Evolutionary conservation across 2,797 vertebrate genomes (phyloP).

Genomic region (Eospalax fontanierii): DNA sequence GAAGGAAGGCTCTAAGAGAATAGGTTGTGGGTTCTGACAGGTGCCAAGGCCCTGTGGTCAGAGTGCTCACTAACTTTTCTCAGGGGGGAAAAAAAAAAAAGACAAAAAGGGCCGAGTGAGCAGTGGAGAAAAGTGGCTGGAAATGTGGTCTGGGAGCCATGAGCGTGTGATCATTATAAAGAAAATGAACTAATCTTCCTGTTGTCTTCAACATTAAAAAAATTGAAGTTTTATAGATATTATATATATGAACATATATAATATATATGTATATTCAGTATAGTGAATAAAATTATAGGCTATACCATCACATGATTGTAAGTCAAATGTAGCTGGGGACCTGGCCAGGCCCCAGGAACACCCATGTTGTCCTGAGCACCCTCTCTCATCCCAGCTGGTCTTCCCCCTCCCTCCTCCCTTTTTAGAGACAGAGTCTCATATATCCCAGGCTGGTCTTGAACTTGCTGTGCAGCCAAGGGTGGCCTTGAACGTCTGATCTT

Average conservation of each 20-base stretch:
- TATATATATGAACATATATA: too few species aligned
- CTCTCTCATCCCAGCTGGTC: background rate
- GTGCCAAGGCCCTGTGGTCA: background rate
- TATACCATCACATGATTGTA: background rate
- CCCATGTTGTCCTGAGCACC: too few species aligned
- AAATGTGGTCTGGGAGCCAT: background rate
- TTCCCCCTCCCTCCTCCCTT: too few species aligned
- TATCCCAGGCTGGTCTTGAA: background rate
- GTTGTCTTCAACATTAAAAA: background rate
- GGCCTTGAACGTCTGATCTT: background rate
- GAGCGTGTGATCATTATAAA: accelerated
- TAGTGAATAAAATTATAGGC: background rate
- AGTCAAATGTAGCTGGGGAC: background rate
- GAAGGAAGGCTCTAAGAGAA: accelerated
- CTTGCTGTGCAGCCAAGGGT: background rate
- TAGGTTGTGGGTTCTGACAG: background rate
- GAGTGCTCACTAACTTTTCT: background rate
- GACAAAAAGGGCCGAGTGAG: background rate
- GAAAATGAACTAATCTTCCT: background rate
- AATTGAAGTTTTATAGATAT: too few species aligned
- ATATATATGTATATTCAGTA: background rate
- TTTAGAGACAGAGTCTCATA: background rate
- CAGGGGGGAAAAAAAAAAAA: background rate
- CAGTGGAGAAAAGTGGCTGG: background rate
- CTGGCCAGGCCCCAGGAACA: background rate